Percentiles rank a stretch among this genome's conserved stretches.
Evolutionary conservation across 1,140 invertebrate species (phyloP).

Genomic region (Trissolcus basalis): DNA sequence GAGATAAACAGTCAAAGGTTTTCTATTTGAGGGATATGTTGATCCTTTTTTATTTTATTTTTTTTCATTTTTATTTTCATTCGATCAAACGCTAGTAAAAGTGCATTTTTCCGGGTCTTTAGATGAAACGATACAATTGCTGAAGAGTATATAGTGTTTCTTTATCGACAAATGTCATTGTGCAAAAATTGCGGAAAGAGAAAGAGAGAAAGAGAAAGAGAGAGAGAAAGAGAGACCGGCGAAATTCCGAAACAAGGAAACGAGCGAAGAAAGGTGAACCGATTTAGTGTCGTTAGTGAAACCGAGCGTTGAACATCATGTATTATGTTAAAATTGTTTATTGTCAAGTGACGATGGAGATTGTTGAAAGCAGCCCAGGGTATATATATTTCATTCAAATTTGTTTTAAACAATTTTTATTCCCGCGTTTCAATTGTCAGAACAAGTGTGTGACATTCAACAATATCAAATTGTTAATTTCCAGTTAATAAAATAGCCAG

Average conservation of each 20-base stretch:
- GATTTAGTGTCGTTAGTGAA: conserved; percentile 54
- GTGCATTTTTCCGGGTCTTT: conserved; percentile 17
- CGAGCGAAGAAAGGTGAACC: conserved; percentile 40
- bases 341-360: conserved; percentile 73
- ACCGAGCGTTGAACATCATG: conserved; percentile 62
- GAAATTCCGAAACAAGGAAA: conserved; percentile 30
- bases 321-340: conserved; percentile 73
- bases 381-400: too few relatives aligned
- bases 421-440: too few relatives aligned
- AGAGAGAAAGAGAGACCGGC: conserved; percentile 45
- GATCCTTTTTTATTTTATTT: too few relatives aligned
- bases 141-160: conserved; percentile 6
- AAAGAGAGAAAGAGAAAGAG: conserved; percentile 14
- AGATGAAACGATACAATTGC: conserved; percentile 21
- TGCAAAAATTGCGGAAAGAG: conserved; percentile 14
- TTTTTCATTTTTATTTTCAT: too few relatives aligned
- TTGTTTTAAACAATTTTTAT: too few relatives aligned
- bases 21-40: too few relatives aligned
- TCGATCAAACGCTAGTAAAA: conserved; percentile 5
- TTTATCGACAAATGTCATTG: conserved; percentile 28
- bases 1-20: too few relatives aligned
- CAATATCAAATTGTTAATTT: too few relatives aligned
- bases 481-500: too few relatives aligned
- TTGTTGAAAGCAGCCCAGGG: conserved; percentile 42
- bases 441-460: too few relatives aligned